Evolutionary conservation across 2,113 vertebrate species (phyloP).

Genomic region (Lycaon pictus): DNA sequence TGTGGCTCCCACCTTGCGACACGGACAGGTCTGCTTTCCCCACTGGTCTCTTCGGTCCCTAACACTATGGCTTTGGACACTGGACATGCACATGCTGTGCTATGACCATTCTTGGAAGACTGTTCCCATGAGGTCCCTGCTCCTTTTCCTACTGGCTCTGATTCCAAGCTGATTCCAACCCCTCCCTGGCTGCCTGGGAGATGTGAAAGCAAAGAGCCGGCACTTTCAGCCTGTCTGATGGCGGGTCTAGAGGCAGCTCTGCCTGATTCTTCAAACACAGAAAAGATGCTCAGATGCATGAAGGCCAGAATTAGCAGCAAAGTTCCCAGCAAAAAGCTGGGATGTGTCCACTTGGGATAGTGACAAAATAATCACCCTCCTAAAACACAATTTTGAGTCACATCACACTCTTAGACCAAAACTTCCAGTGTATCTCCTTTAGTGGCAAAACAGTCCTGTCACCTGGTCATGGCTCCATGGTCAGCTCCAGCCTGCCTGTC

Average conservation of each 20-base stretch:
- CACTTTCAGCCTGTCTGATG: fast-evolving
- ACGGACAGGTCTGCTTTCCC: background rate
- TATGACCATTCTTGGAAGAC: background rate
- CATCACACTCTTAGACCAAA: fast-evolving
- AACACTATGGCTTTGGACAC: background rate
- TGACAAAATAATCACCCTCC: background rate
- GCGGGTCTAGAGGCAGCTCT: background rate
- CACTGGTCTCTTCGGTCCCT: background rate
- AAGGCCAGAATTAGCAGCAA: fast-evolving
- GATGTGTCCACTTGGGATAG: background rate
- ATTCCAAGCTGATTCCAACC: background rate
- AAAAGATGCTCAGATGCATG: fast-evolving
- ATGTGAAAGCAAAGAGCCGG: fast-evolving
- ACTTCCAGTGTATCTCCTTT: fast-evolving
- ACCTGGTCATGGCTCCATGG: fast-evolving
- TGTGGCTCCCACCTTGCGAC: background rate
- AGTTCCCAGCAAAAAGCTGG: background rate
- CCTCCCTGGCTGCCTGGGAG: fast-evolving
- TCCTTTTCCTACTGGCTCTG: background rate
- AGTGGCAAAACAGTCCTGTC: fast-evolving
- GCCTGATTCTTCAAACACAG: background rate
- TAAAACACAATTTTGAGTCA: fast-evolving
- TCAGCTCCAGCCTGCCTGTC: fast-evolving
- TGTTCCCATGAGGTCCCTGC: background rate
- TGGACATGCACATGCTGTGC: background rate